Base-by-base conservation (phyloP, 2,888 invertebrate genomes). In the Brassicogethes aeneus region DNA sequence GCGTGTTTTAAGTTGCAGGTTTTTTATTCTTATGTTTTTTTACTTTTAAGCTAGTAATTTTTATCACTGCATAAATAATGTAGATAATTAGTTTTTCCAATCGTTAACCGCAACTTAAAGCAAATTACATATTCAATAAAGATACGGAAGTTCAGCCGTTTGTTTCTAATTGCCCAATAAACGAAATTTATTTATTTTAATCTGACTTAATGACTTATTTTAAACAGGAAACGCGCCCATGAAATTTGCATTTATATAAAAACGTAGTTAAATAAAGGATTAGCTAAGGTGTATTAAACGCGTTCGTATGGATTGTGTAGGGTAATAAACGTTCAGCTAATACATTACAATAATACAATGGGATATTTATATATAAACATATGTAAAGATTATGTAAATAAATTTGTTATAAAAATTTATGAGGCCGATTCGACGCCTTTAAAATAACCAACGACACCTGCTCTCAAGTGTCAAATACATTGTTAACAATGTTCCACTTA, bases 351-450 rank as follows among this genome's bases (percentile, higher is more conserved):
- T 41, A 46, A 46, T 42, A 46, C 46, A 46, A 46, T 46, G 38
- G 46, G 36, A 38, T 39, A 41, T 40, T 42, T 45, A 44, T 23
- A 39, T 39, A 44, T 40, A 46, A 46, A 46, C 45, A 45, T 45
- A 42, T 47, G 47, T 47, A 37, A 37, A 41, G 43, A 47, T 43
- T 45, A 45, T 43, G 43, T 29, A 43, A 45, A 45, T 45, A 17
- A 14, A 16, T n/a, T 41, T 37, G 5, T 35, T 36, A 45, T 39
- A 43, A 43, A 34, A 42, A 47, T 45, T 41, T 45, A 47, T 45
- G 38, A 45, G 41, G 41, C 23, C 10, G 5, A 23, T 10, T 23
- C 10, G 23, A 23, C 23, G 23, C 23, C 23, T 23, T 23, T 10
- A 23, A 23, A 23, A 23, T 23, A 10, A 7, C 5, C 23, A 5